Evolutionary conservation across 2,113 vertebrate genomes (phyloP).

Genomic region (Lycaon pictus): DNA sequence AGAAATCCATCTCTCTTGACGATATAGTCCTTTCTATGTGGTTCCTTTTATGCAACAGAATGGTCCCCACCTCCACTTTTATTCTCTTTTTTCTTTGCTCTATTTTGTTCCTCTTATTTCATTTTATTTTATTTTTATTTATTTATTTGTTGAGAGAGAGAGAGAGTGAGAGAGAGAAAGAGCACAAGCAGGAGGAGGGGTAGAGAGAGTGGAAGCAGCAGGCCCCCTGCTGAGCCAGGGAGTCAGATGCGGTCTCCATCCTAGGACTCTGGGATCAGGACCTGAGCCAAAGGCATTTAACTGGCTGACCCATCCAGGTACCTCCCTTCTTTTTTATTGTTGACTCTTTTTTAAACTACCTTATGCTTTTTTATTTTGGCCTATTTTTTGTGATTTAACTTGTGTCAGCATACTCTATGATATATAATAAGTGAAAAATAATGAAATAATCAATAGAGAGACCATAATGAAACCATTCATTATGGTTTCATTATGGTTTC

Average conservation of each 20-base stretch:
- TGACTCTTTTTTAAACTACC: slow-evolving; percentile 11
- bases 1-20: slow-evolving; percentile 62
- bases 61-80: background rate
- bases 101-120: background rate
- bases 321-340: background rate
- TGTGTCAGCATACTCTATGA: background rate
- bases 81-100: background rate
- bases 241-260: too few species aligned
- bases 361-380: background rate
- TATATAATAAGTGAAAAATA: background rate
- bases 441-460: too few species aligned
- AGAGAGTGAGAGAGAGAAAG: too few species aligned
- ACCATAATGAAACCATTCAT: background rate
- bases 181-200: too few species aligned
- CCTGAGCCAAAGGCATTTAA: too few species aligned
- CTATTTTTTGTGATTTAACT: background rate
- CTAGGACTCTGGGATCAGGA: too few species aligned
- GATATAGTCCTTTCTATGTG: background rate
- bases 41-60: background rate
- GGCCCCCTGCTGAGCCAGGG: too few species aligned
- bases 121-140: too few species aligned
- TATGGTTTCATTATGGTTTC: too few species aligned
- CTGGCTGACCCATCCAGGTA: too few species aligned
- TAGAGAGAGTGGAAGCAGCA: too few species aligned
- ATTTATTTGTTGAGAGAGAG: too few species aligned